Conservation (phyloP, 2,888 invertebrate species). For the Thyatira batis region DNA sequence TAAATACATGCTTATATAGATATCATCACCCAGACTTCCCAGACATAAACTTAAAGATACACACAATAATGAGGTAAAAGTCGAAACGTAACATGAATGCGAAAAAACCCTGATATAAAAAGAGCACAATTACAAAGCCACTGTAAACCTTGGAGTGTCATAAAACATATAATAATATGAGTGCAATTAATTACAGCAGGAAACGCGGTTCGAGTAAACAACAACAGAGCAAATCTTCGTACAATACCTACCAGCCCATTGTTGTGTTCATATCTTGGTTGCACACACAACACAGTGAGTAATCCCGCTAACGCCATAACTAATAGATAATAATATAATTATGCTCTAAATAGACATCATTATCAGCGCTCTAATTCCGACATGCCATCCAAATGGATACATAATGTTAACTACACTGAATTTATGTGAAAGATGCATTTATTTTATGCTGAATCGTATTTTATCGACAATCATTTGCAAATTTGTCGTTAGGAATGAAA, state of each 20-base stretch:
- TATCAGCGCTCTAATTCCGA: not conserved
- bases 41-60: too few species aligned
- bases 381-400: not conserved
- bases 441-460: not conserved
- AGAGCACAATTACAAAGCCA: not conserved
- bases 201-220: not conserved
- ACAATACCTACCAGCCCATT: not conserved
- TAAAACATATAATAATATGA: not conserved
- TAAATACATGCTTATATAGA: too few species aligned
- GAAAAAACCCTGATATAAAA: not conserved
- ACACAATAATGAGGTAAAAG: too few species aligned
- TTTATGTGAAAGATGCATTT: not conserved
- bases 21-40: too few species aligned
- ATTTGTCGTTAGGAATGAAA: too few species aligned
- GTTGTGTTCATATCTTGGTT: not conserved
- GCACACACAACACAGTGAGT: not conserved
- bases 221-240: not conserved
- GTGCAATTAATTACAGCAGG: not conserved
- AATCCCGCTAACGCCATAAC: not conserved
- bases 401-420: not conserved
- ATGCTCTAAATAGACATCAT: not conserved
- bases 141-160: not conserved
- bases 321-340: not conserved
- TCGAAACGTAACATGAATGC: too few species aligned
- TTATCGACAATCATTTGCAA: too few species aligned